These are phyloP conservation scores for Salarias fasciatus DNA, from an alignment of 2,797 vertebrate genomes.

Conservation along the genomic window DNA sequence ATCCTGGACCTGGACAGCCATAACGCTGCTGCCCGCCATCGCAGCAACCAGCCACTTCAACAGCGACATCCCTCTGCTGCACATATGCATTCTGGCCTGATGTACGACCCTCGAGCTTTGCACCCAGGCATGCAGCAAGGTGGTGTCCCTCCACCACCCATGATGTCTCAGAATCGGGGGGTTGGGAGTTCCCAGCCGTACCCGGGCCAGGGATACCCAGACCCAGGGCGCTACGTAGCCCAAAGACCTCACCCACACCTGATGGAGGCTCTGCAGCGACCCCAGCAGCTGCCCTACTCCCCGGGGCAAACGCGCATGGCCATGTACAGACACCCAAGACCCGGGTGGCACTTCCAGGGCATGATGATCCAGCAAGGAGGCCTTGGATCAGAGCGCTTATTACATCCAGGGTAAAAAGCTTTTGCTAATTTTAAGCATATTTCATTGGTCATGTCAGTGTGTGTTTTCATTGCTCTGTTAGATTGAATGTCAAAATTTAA, in stretches of 20 bases:
- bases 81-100: constrained; percentile 78
- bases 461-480: too few relatives aligned
- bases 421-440: not conserved
- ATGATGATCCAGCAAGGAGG: constrained; percentile 91
- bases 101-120: constrained; percentile 83
- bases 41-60: constrained; percentile 56
- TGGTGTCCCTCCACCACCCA: constrained; percentile 81
- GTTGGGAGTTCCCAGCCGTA: constrained; percentile 80
- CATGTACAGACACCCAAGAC: constrained; percentile 86
- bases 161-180: constrained; percentile 76
- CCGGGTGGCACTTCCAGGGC: constrained; percentile 90
- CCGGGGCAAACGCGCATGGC: constrained; percentile 86
- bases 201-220: constrained; percentile 78
- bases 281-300: constrained; percentile 84
- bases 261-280: constrained; percentile 84
- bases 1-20: constrained; percentile 98
- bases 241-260: constrained; percentile 87
- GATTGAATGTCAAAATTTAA: too few relatives aligned
- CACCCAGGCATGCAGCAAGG: constrained; percentile 86
- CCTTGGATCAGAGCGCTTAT: constrained; percentile 86
- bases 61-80: constrained; percentile 52
- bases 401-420: constrained; percentile 87
- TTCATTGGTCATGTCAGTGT: not conserved
- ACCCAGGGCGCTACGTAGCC: constrained; percentile 81
- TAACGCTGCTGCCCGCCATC: constrained; percentile 87